Evolutionary conservation across 2,888 invertebrate genomes (phyloP).

Genomic region (Ennomos fuscantarius): DNA sequence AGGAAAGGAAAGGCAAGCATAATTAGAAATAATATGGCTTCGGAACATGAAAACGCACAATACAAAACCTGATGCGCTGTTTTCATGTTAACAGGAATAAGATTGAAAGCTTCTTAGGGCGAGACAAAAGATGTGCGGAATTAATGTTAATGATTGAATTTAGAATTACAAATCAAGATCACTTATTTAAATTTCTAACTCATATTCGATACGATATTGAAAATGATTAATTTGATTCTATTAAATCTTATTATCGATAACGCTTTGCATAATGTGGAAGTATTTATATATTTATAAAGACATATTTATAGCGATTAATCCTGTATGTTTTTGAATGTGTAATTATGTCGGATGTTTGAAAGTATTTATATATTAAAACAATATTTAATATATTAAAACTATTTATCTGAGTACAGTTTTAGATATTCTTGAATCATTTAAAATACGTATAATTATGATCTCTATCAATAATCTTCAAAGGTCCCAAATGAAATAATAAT

Average conservation of each 20-base stretch:
- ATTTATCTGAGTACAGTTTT: too few species aligned
- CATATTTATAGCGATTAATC: too few species aligned
- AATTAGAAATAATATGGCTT: conserved; percentile 76
- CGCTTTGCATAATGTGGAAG: background rate
- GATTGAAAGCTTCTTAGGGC: conserved; percentile 34
- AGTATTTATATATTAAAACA: too few species aligned
- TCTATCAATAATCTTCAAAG: too few species aligned
- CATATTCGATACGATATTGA: background rate
- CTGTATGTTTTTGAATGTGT: too few species aligned
- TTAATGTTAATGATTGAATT: conserved; percentile 8
- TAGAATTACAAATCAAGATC: background rate
- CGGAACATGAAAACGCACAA: conserved; percentile 61
- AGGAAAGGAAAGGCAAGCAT: conserved; percentile 59
- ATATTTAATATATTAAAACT: too few species aligned
- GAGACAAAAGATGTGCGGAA: conserved; percentile 8
- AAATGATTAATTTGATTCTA: conserved; percentile 5
- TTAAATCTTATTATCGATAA: background rate
- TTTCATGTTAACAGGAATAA: conserved; percentile 41
- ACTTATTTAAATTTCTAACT: too few species aligned
- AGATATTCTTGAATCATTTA: too few species aligned
- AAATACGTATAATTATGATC: too few species aligned
- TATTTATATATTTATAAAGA: too few species aligned
- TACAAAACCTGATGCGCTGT: conserved; percentile 48
- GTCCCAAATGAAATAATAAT: too few species aligned
- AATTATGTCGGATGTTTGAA: too few species aligned